A percentile compares a stretch with the other conserved stretches of the same genome.
These are phyloP conservation scores for Falco rusticolus DNA, from an alignment of 2,797 vertebrate genomes.

Conservation along the genomic window DNA sequence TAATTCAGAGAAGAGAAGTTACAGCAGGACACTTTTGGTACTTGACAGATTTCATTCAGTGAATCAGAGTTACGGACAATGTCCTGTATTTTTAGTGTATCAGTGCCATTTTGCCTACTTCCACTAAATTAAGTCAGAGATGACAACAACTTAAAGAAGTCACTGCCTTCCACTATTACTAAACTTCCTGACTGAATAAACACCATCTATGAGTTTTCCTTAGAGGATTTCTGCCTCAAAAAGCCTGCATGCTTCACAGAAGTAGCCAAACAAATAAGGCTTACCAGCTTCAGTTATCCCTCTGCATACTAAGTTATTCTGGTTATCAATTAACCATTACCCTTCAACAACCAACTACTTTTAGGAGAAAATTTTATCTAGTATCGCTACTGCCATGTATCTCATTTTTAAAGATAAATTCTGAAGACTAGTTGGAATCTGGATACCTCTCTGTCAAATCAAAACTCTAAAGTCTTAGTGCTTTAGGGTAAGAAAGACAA, in stretches of 20 bases:
- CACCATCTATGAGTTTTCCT: background rate
- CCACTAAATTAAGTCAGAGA: background rate
- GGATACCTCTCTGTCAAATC: constrained; percentile 28
- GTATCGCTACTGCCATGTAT: background rate
- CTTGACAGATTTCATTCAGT: constrained; percentile 2
- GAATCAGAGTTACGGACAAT: background rate
- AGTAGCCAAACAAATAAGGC: constrained; percentile 39
- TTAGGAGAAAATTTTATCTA: background rate
- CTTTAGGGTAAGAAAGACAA: constrained; percentile 27
- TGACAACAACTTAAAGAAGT: background rate
- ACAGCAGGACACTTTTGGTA: constrained; percentile 48
- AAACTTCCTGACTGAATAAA: background rate
- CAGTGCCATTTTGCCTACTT: constrained; percentile 22
- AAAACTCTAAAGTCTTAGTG: constrained; percentile 48
- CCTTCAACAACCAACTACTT: background rate
- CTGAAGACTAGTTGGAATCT: background rate
- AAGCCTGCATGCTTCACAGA: constrained; percentile 42
- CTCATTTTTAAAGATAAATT: background rate
- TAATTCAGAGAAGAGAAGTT: constrained; percentile 62
- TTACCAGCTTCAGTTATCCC: background rate
- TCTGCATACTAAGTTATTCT: background rate
- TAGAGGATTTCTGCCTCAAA: constrained; percentile 33
- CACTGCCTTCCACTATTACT: background rate
- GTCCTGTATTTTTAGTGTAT: background rate
- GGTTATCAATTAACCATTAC: background rate